These are phyloP conservation scores for Astur gentilis DNA, from an alignment of 2,113 vertebrate genomes.

Conservation along the genomic window DNA sequence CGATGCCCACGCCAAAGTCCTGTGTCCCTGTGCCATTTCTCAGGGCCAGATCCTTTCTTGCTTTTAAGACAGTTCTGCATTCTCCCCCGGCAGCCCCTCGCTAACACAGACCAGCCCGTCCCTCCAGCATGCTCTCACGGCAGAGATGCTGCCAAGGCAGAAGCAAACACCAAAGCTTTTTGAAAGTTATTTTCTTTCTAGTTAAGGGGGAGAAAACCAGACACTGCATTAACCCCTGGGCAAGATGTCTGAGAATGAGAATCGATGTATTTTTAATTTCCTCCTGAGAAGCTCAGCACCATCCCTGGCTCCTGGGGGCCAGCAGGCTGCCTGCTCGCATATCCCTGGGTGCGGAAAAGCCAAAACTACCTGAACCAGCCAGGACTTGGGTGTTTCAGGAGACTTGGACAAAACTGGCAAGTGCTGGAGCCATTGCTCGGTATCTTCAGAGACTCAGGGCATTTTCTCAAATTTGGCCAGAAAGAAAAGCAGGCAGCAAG, in stretches of 20 bases:
- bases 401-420: fast-evolving
- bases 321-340: fast-evolving
- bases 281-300: not conserved
- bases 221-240: not conserved
- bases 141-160: not conserved
- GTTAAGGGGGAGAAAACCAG: not conserved
- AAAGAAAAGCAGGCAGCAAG: not conserved
- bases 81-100: not conserved
- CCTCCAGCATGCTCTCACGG: not conserved
- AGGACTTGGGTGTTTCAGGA: fast-evolving
- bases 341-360: not conserved
- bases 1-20: fast-evolving
- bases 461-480: not conserved
- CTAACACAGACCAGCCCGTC: not conserved
- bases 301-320: not conserved
- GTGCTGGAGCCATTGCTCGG: not conserved
- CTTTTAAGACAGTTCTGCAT: too few species aligned
- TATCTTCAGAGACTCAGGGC: not conserved
- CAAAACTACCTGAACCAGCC: not conserved
- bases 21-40: fast-evolving
- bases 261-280: not conserved
- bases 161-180: not conserved
- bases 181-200: not conserved
- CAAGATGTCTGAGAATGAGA: not conserved
- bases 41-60: not conserved